These are phyloP conservation scores for Carterocephalus palaemon DNA, from an alignment of 2,888 invertebrate genomes.

Conservation along the genomic window DNA sequence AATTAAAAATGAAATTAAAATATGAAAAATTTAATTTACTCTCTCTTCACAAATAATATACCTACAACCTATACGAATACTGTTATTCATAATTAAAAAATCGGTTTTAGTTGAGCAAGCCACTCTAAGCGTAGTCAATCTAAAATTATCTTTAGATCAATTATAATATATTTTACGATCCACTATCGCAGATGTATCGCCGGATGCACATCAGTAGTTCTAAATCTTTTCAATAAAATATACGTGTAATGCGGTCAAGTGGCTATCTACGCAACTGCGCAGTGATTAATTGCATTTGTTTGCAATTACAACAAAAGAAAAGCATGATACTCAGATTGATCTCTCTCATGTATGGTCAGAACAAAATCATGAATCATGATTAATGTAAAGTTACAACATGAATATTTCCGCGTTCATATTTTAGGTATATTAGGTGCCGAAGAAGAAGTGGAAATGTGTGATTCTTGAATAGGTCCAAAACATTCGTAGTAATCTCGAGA, in stretches of 20 bases:
- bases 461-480: too few species aligned
- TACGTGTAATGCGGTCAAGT: conserved; percentile 48
- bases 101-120: too few species aligned
- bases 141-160: conserved; percentile 12
- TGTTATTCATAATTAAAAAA: too few species aligned
- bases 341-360: background rate
- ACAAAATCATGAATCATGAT: background rate
- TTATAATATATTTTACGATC: conserved; percentile 29
- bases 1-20: too few species aligned
- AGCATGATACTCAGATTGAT: conserved; percentile 1
- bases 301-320: conserved; percentile 18
- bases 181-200: conserved; percentile 15
- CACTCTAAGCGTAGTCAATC: conserved; percentile 4
- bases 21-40: too few species aligned
- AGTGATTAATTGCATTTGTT: conserved; percentile 32
- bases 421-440: too few species aligned
- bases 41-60: too few species aligned
- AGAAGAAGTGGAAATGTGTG: too few species aligned
- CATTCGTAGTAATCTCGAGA: too few species aligned
- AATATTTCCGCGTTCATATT: too few species aligned
- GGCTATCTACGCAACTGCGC: conserved; percentile 40
- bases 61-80: too few species aligned
- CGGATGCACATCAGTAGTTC: conserved; percentile 38
- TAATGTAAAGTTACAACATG: too few species aligned
- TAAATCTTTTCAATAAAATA: conserved; percentile 43